Base-by-base conservation (phyloP, 2,797 vertebrate genomes). In the Galagoides demidoff region DNA sequence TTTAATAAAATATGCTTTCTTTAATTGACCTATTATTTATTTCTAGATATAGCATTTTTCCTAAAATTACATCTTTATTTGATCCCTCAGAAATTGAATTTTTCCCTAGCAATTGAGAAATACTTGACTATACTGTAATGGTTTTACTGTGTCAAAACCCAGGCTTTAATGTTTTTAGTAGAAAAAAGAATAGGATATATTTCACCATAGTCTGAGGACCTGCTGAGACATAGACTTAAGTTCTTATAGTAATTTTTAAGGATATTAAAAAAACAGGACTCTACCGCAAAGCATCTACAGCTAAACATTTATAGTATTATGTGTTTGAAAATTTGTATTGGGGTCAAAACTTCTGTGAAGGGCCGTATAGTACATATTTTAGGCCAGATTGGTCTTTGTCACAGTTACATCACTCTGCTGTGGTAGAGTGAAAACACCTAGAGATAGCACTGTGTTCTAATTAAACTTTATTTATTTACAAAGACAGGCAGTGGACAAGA, bases 51-150 rank as follows among this genome's bases (percentile, higher is more conserved):
- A 61, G 25, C 49, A 19, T 77, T 93, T 96, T 63, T n/a, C 34
- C 66, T 83, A 92, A 88, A 59, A 39, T 29, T 89, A 3, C 79
- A 20, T 59, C 20, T 85, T 88, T 79, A 93, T 89, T 78, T 90
- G 78, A 74, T 85, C 31, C 27, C 52, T 39, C 74, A 84, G 83
- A 95, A 94, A 78, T 88, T 79, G 73, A 93, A 85, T 57, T 81
- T 90, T 95, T 49, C 37, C 43, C 29, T 85, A 93, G 66, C 37
- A 92, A 5, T 49, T 23, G 64, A 83, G 78, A 81, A 81, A 79
- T 71, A 55, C 22, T 94, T 89, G 37, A 63, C 63, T 64, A 1
- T 73, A 37, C 31, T 90, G 7, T 68, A 83, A 78, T 68, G 74
- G 86, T 85, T 94, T 92, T 59, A 92, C 19, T 59, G 3, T 84